A percentile compares a stretch with the other conserved stretches of the same genome.
Conservation (phyloP, 2,888 invertebrate genomes). For the Syritta pipiens region DNA sequence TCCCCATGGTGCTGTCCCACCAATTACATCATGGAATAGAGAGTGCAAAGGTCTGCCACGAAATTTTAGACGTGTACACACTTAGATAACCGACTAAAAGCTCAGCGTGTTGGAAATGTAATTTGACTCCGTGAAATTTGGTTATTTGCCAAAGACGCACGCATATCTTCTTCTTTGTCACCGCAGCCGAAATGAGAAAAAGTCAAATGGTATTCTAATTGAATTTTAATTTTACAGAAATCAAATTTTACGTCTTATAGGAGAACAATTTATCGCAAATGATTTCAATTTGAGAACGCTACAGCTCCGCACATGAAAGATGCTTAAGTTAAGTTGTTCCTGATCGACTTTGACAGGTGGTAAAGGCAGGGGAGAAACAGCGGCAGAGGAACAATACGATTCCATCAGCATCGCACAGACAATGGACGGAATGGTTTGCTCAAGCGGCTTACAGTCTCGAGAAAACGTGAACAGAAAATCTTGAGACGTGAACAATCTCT, state of each 20-base stretch:
- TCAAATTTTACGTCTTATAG: constrained; percentile 10
- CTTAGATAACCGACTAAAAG: background rate
- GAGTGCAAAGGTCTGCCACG: background rate
- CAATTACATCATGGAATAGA: no score
- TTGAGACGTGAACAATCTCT: constrained; percentile 26
- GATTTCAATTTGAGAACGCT: constrained; percentile 9
- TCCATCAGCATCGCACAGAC: constrained; percentile 8
- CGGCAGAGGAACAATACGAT: background rate
- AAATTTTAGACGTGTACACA: background rate
- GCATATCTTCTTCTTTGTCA: background rate
- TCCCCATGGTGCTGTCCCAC: no score
- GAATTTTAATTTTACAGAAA: constrained; percentile 28
- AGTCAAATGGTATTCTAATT: constrained; percentile 24
- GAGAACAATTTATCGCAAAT: constrained; percentile 14
- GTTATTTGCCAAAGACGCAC: background rate
- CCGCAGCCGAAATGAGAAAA: background rate
- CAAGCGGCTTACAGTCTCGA: constrained; percentile 3
- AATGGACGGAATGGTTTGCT: background rate
- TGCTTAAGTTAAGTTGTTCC: background rate
- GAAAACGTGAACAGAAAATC: background rate
- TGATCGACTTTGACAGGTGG: background rate
- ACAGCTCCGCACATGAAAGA: background rate
- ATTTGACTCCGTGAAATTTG: background rate
- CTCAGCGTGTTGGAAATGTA: background rate
- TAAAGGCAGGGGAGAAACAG: background rate